Evolutionary conservation across 2,113 vertebrate genomes (phyloP).

Genomic region (Larimichthys crocea): DNA sequence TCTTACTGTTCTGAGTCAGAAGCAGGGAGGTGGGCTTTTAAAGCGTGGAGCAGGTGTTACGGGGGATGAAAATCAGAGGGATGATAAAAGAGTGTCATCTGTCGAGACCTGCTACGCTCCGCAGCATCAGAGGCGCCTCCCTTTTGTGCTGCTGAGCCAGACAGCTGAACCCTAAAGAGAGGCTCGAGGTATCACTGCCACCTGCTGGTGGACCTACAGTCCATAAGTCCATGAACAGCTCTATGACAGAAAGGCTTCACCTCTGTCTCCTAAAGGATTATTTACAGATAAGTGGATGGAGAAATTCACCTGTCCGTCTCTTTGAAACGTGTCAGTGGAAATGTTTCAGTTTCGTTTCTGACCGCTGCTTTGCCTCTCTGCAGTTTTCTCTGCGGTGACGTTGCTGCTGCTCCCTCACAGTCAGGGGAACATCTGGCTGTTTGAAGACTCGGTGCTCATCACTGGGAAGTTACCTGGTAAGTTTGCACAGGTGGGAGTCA

Average conservation of each 20-base stretch:
- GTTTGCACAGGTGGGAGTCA: not conserved
- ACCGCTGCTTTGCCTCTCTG: constrained; percentile 23
- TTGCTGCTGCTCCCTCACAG: constrained; percentile 93
- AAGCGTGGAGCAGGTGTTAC: constrained; percentile 37
- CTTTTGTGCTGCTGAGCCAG: constrained; percentile 53
- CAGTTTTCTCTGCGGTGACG: constrained; percentile 95
- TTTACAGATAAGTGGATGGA: not conserved
- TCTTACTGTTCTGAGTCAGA: not conserved
- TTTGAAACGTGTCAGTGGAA: too few relatives aligned
- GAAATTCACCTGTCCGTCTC: not conserved
- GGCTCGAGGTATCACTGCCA: constrained; percentile 18
- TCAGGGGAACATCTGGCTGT: constrained; percentile 96
- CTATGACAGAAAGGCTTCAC: not conserved
- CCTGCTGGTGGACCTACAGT: constrained; percentile 53
- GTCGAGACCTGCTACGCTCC: constrained; percentile 15
- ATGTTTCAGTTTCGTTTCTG: not conserved
- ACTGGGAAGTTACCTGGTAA: constrained; percentile 91
- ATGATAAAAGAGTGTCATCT: constrained; percentile 33
- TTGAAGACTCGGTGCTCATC: constrained; percentile 93
- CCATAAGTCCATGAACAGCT: not conserved
- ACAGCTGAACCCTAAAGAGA: constrained; percentile 36
- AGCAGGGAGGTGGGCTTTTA: constrained; percentile 11
- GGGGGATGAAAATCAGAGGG: constrained; percentile 5
- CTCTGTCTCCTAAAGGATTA: not conserved
- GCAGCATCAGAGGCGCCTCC: constrained; percentile 52